These are phyloP conservation scores for Ichneumoninae sp. DNA, from an alignment of 2,888 invertebrate species.

Conservation along the genomic window DNA sequence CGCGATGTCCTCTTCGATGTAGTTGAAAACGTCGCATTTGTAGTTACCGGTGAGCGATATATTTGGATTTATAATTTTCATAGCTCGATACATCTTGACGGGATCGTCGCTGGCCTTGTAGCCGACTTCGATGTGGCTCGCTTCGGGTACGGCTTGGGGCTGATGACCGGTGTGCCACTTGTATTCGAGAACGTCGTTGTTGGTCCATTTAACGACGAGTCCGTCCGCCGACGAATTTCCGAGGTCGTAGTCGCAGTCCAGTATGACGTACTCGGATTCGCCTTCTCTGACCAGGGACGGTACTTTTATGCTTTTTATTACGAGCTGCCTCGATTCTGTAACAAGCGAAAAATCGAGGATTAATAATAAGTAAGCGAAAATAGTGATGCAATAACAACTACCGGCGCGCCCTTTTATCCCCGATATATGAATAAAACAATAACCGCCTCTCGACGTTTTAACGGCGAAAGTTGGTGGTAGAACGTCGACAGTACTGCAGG, in stretches of 20 bases:
- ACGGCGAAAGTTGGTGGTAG: not conserved
- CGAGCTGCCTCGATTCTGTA: constrained; percentile 77
- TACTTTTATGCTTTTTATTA: constrained; percentile 79
- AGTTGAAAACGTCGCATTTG: constrained; percentile 86
- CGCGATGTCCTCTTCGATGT: constrained; percentile 83
- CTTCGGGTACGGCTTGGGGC: constrained; percentile 81
- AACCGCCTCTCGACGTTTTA: not conserved
- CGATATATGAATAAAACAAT: constrained; percentile 26
- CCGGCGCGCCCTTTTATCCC: not conserved
- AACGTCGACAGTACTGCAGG: not conserved
- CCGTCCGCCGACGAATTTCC: constrained; percentile 80
- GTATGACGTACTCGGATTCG: constrained; percentile 81
- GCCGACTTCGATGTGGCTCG: constrained; percentile 83
- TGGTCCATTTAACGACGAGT: constrained; percentile 85
- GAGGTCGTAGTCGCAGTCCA: constrained; percentile 85
- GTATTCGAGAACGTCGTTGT: constrained; percentile 84
- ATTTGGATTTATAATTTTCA: constrained; percentile 85
- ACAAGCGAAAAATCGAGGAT: constrained; percentile 78
- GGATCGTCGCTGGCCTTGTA: constrained; percentile 83
- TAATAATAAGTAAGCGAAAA: not conserved
- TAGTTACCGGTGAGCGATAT: constrained; percentile 86
- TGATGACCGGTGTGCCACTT: constrained; percentile 84
- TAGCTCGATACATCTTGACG: constrained; percentile 85
- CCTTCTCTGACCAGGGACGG: constrained; percentile 77
- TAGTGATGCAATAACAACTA: not conserved